Evolutionary conservation across 2,888 invertebrate genomes (phyloP).

Genomic region (Macroteleia sp.): DNA sequence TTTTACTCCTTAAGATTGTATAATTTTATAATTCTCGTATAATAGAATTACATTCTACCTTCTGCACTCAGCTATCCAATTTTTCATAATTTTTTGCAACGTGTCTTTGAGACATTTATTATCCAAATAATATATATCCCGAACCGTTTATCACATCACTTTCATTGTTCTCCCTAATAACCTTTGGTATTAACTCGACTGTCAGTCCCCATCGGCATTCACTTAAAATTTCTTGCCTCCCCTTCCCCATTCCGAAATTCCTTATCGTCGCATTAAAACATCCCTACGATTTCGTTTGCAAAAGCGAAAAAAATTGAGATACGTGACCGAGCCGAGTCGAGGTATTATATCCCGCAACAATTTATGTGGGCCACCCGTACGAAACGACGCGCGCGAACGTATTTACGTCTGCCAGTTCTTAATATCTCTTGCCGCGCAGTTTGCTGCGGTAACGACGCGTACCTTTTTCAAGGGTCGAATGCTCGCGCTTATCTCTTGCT

Average conservation of each 20-base stretch:
- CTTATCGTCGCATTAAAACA: conserved; percentile 32
- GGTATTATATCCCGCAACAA: conserved; percentile 14
- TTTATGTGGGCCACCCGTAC: conserved; percentile 28
- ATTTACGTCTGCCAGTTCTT: conserved; percentile 53
- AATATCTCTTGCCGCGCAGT: conserved; percentile 55
- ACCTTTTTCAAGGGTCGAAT: conserved; percentile 25
- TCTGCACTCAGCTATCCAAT: too few relatives aligned
- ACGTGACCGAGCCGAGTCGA: conserved; percentile 20
- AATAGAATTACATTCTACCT: too few relatives aligned
- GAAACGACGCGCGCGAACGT: conserved; percentile 42
- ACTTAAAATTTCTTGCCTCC: conserved; percentile 10
- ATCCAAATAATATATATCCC: conserved; percentile 12
- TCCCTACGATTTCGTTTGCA: conserved; percentile 22
- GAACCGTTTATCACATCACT: conserved; percentile 1
- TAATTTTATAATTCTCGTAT: too few relatives aligned
- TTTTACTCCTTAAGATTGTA: too few relatives aligned
- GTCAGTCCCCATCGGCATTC: conserved; percentile 12
- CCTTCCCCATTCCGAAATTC: conserved; percentile 21
- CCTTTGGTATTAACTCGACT: conserved; percentile 19
- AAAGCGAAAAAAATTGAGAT: conserved; percentile 26
- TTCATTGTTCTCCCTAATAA: conserved; percentile 15
- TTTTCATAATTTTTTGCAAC: too few relatives aligned
- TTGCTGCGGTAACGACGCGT: conserved; percentile 47
- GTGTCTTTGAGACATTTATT: conserved; percentile 13
- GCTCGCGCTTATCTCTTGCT: conserved; percentile 36